Evolutionary conservation across 92 coral and sea anemone species (phyloP).

Genomic region (Palythoa heliodiscus): DNA sequence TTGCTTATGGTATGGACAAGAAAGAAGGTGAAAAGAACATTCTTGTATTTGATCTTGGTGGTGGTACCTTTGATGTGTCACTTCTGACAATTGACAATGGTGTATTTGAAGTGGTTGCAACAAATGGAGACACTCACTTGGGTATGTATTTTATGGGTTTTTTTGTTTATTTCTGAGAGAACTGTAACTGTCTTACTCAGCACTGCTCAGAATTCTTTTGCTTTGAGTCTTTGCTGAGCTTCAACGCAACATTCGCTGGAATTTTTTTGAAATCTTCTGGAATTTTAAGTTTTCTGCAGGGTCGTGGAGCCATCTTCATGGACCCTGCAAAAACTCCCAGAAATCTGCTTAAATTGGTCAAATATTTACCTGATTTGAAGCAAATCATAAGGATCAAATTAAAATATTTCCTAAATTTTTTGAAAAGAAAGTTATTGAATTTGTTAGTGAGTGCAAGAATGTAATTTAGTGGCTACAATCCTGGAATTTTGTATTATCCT

Average conservation of each 20-base stretch:
- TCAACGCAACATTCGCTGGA: too few species aligned
- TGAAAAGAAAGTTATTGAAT: neutral
- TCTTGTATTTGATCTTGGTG: slow-evolving; percentile 97
- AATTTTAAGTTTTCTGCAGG: too few species aligned
- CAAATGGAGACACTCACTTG: slow-evolving; percentile 99
- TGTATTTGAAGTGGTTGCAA: slow-evolving; percentile 95
- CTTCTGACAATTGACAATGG: slow-evolving; percentile 97
- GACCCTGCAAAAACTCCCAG: too few species aligned
- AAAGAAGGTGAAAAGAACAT: slow-evolving; percentile 98
- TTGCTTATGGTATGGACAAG: slow-evolving; percentile 98
- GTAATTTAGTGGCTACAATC: too few species aligned
- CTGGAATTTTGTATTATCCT: neutral
- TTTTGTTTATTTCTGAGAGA: neutral
- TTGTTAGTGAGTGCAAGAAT: neutral
- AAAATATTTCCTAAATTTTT: neutral
- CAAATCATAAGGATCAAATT: neutral
- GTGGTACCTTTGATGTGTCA: slow-evolving; percentile 98
- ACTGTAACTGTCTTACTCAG: neutral
- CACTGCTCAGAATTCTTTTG: neutral
- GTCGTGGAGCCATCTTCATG: too few species aligned
- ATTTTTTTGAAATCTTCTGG: too few species aligned
- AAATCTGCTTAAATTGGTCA: too few species aligned
- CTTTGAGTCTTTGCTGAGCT: neutral
- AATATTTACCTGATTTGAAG: neutral
- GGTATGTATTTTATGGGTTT: slow-evolving; percentile 62